Percentiles rank a stretch among this genome's conserved stretches.
phyloP scores from a whole-genome alignment of 35 echinoderm and acorn worm species.

The Amphiura filiformis region DNA sequence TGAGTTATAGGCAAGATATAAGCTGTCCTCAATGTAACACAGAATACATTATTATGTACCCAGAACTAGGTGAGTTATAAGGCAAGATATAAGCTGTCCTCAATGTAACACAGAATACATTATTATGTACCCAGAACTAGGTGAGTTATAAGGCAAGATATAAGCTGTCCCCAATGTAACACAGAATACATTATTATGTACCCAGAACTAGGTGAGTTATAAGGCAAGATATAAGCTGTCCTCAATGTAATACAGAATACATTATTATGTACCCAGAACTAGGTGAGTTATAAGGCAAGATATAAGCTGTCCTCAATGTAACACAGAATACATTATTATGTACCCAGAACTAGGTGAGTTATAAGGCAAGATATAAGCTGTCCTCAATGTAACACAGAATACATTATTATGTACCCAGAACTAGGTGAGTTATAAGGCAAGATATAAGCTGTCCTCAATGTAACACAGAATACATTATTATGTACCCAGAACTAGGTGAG shows the following conservation, averaged over 20 bases:
- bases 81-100: no score
- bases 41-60: conserved; percentile 90
- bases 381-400: conserved; percentile 91
- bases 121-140: conserved; percentile 89
- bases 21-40: conserved; percentile 90
- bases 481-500: conserved; percentile 91
- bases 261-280: conserved; percentile 87
- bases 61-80: conserved; percentile 91
- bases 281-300: no score
- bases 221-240: no score
- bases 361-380: no score
- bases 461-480: conserved; percentile 89
- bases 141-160: no score
- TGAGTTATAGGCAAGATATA: no score
- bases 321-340: conserved; percentile 87
- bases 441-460: conserved; percentile 92
- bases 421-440: conserved; percentile 94
- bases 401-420: conserved; percentile 85
- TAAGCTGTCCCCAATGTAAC: conserved; percentile 88
- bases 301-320: conserved; percentile 90
- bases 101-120: conserved; percentile 92
- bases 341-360: conserved; percentile 94
- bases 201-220: conserved; percentile 91
- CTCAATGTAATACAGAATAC: conserved; percentile 92
- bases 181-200: conserved; percentile 92